Percentiles rank a stretch among this genome's conserved stretches.
phyloP scores from a whole-genome alignment of 2,888 invertebrate genomes.

The Caenorhabditis afra region DNA sequence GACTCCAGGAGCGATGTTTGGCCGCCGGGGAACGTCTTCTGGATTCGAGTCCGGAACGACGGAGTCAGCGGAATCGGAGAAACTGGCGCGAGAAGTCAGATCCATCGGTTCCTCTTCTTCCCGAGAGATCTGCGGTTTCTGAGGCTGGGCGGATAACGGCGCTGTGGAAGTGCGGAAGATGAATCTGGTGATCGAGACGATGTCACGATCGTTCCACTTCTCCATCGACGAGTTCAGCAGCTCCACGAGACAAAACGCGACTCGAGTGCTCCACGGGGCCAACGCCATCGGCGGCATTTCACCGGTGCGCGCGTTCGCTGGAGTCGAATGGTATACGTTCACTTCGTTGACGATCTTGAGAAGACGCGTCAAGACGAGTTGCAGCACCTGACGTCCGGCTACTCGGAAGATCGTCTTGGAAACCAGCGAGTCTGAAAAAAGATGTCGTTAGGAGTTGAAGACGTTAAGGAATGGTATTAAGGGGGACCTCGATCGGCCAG shows the following conservation, averaged over 20 bases:
- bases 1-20: background rate
- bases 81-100: conserved; percentile 5
- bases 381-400: conserved; percentile 29
- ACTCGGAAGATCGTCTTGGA: conserved; percentile 21
- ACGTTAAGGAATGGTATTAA: too few species aligned
- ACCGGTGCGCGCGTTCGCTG: background rate
- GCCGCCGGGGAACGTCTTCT: conserved; percentile 8
- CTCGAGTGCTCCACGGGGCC: conserved; percentile 46
- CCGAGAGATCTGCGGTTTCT: background rate
- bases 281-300: conserved; percentile 20
- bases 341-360: conserved; percentile 38
- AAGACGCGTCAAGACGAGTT: conserved; percentile 14
- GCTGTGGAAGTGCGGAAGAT: conserved; percentile 27
- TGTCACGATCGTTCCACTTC: conserved; percentile 35
- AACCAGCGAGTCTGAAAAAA: conserved; percentile 23
- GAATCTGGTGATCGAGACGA: conserved; percentile 39
- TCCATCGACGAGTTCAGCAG: conserved; percentile 25
- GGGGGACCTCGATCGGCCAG: conserved; percentile 20
- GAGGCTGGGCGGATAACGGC: background rate
- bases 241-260: conserved; percentile 50
- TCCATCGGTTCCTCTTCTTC: conserved; percentile 40
- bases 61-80: conserved; percentile 28
- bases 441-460: too few species aligned
- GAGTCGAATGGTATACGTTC: background rate
- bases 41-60: conserved; percentile 47